phyloP scores from a whole-genome alignment of 2,797 vertebrate genomes.

The Catostomus latipinnis region DNA sequence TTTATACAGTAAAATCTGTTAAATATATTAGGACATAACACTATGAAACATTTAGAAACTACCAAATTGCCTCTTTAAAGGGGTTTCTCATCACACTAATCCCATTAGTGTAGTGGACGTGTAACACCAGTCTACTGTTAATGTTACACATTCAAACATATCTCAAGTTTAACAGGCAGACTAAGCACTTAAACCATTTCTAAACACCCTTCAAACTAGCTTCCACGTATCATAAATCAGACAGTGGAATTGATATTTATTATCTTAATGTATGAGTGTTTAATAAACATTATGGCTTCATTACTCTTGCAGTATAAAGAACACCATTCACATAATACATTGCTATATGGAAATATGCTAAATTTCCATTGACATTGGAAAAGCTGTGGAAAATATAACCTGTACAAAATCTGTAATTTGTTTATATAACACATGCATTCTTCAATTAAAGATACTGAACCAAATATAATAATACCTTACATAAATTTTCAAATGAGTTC shows the following conservation, averaged over 20 bases:
- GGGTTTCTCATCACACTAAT: not conserved
- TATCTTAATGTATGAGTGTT: slow-evolving; percentile 25
- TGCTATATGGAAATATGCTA: not conserved
- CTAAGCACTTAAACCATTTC: slow-evolving; percentile 29
- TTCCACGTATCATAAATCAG: slow-evolving; percentile 12
- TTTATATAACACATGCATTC: not conserved
- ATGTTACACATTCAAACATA: slow-evolving; percentile 10
- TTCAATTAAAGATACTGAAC: not conserved
- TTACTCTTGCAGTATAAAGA: slow-evolving; percentile 20
- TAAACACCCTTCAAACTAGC: slow-evolving; percentile 34
- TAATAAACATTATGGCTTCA: slow-evolving; percentile 24
- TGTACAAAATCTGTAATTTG: not conserved
- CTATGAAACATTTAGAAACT: not conserved
- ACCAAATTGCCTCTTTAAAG: not conserved
- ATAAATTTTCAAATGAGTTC: too few species aligned
- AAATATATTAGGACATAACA: not conserved
- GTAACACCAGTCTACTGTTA: not conserved
- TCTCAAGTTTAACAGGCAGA: slow-evolving; percentile 11
- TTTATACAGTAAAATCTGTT: not conserved
- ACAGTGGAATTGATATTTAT: not conserved
- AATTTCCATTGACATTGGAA: not conserved
- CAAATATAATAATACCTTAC: not conserved
- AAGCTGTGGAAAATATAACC: not conserved
- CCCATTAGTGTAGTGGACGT: not conserved
- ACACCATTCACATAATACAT: slow-evolving; percentile 11